Base-by-base conservation (phyloP, 2,888 invertebrate species). In the Hedya salicella region DNA sequence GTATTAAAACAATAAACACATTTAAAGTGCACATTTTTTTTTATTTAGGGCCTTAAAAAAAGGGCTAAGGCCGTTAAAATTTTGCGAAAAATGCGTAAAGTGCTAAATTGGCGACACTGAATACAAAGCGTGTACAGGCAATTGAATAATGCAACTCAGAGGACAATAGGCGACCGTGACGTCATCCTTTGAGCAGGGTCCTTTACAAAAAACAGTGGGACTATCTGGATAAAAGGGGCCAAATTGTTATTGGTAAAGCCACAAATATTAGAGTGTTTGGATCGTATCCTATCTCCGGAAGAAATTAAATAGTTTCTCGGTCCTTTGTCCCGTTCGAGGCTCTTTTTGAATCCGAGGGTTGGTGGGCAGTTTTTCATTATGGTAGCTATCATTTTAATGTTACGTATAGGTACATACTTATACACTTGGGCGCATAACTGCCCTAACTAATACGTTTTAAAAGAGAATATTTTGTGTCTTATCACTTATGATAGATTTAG, bases 121-220 rank as follows among this genome's bases (percentile, higher is more conserved):
- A n/a, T n/a, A n/a, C n/a, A n/a, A 72, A 73, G 73, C 75, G 75
- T 76, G 30, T 62, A 65, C 59, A 75, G 75, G 75, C 81, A 79
- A 83, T 82, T 82, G 82, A 83, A 82, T 82, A 82, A 82, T 73
- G 71, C 74, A 69, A 67, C 68, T 68, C 69, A 68, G 52, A 48
- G 72, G 71, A 63, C 64, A 75, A 77, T 77, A 66, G 77, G 44
- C 68, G 60, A 67, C 66, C 68, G 53, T 65, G 53, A 69, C 64
- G 74, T 69, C 74, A 64, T 64, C 68, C 57, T 71, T 74, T 75
- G 75, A 75, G 77, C 69, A 70, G 71, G 77, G 75, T 77, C 69
- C 63, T 66, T 61, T 66, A 69, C 69, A 76, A 71, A 75, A 75
- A 73, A 71, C 71, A 74, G 67, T 67, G 48, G 65, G 60, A 40